Base-by-base conservation (phyloP, 2,113 vertebrate genomes). In the Paracanthobrama guichenoti region DNA sequence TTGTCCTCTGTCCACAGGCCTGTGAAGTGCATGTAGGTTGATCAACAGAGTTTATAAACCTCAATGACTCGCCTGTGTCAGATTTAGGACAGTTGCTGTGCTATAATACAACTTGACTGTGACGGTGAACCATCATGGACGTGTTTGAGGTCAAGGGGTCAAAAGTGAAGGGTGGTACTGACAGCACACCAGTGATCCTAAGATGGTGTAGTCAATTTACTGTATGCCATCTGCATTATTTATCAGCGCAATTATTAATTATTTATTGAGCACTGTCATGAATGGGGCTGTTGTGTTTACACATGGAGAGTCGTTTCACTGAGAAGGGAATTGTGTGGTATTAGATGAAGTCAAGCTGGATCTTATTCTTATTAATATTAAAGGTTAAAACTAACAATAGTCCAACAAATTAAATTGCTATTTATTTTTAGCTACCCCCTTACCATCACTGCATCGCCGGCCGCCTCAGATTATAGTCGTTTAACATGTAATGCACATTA, bases 231-330 rank as follows among this genome's bases (percentile, higher is more conserved):
- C 35, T 84, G 73, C 59, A 87, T 87, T 67, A 84, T 87, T 87
- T 66, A 87, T 75, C 46, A 75, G 69, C 10, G 10, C 35, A 64
- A 20, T 35, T 64, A 79, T 67, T 72, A 74, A 74, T 84, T 87
- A 84, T 84, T 84, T 80, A 83, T 71, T 73, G 57, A 55, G 20
- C 31, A 46, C 57, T 86, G 76, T 86, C 46, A 83, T 48, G 64
- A 73, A 79, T 55, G n/a, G 42, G 39, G 10, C 53, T 83, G 80
- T 77, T 82, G 50, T 83, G 48, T 82, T 77, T 78, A 64, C 53
- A 24, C 28, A 76, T 48, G 4, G 42, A 74, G 28, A 69, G 53
- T 48, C 22, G 3, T 82, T 72, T 79, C 75, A 67, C 20, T 73
- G 57, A 83, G 44, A 14, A 59, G 66, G 78, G 62, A 28, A 78